These are phyloP conservation scores for Drosophila demipolita DNA, from an alignment of 2,888 invertebrate genomes.

Conservation along the genomic window DNA sequence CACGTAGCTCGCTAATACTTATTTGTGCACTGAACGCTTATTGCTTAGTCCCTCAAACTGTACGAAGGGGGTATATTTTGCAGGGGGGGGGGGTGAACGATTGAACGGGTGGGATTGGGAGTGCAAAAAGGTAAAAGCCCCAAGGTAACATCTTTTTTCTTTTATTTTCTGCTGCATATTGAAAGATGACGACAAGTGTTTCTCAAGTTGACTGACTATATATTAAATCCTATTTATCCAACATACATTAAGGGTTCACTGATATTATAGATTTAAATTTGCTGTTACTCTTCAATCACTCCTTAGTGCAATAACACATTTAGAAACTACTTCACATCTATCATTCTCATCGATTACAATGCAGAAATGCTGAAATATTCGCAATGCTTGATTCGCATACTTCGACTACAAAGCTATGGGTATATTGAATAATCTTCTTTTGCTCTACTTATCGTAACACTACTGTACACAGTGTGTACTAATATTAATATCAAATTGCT, in stretches of 20 bases:
- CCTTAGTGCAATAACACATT: no score
- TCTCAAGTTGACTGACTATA: neutral
- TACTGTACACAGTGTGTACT: neutral
- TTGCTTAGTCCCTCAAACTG: neutral
- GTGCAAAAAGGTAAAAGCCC: slow-evolving; percentile 2
- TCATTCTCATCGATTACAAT: no score
- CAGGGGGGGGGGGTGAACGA: no score
- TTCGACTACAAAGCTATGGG: no score
- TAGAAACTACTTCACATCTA: no score
- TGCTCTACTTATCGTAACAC: neutral
- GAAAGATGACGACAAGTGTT: neutral
- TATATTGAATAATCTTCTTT: no score
- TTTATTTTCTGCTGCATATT: neutral
- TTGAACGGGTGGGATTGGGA: neutral
- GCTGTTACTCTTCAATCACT: no score
- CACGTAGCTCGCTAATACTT: slow-evolving; percentile 34
- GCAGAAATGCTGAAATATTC: no score
- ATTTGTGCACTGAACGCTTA: slow-evolving; percentile 4
- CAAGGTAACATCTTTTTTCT: neutral
- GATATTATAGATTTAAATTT: neutral
- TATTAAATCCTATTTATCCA: neutral
- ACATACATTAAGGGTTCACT: slow-evolving; percentile 6
- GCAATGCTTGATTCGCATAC: no score
- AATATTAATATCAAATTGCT: neutral
- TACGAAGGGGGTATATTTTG: no score